Evolutionary conservation across 2,888 invertebrate genomes (phyloP).

Genomic region (Campoletis raptor): DNA sequence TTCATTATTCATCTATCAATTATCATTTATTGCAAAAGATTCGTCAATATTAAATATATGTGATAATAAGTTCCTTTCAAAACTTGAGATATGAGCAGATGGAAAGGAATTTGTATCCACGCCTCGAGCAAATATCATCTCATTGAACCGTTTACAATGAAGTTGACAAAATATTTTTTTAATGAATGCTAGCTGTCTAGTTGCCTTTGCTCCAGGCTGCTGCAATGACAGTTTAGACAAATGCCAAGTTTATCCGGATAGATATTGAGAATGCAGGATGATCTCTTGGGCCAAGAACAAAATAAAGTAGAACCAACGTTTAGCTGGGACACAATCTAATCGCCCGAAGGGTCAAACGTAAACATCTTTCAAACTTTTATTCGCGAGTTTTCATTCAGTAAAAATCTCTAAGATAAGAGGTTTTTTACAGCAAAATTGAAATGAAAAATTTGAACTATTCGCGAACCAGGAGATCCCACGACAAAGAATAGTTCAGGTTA

Average conservation of each 20-base stretch:
- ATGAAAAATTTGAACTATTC: background rate
- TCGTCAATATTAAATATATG: constrained; percentile 1
- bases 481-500: constrained; percentile 17
- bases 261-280: constrained; percentile 40
- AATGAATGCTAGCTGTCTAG: constrained; percentile 45
- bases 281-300: constrained; percentile 37
- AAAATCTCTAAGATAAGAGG: background rate
- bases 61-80: background rate
- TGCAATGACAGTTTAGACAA: constrained; percentile 59
- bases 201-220: constrained; percentile 20
- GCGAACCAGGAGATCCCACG: background rate
- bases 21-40: background rate
- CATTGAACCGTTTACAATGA: constrained; percentile 57
- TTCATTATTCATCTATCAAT: background rate
- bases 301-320: background rate
- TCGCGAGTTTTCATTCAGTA: background rate
- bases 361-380: background rate
- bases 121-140: constrained; percentile 53
- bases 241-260: constrained; percentile 32
- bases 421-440: background rate
- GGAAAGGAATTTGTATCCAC: constrained; percentile 18
- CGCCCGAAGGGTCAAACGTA: constrained; percentile 9
- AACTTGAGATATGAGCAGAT: constrained; percentile 33
- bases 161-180: constrained; percentile 32
- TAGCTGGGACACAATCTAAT: background rate